A percentile compares a stretch with the other conserved stretches of the same genome.
These are phyloP conservation scores for Anableps anableps DNA, from an alignment of 2,797 vertebrate genomes.

Conservation along the genomic window DNA sequence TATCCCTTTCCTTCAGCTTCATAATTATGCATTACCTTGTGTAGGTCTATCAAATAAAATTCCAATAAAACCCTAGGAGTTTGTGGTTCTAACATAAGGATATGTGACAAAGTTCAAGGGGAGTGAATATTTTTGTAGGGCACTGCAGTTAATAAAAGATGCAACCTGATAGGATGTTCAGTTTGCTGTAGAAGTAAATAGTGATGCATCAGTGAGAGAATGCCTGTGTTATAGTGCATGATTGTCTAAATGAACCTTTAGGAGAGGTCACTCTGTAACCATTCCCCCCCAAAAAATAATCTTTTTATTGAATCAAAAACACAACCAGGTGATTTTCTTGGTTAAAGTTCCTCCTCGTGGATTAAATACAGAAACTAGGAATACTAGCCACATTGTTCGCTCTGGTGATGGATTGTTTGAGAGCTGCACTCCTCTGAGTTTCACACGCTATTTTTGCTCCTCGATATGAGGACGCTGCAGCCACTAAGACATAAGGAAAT, in stretches of 20 bases:
- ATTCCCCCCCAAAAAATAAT: not conserved
- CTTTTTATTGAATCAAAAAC: constrained; percentile 5
- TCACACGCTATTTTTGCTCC: constrained; percentile 71
- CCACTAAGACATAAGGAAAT: constrained; percentile 72
- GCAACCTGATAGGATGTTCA: not conserved
- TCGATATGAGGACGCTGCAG: constrained; percentile 64
- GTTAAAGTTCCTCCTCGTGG: constrained; percentile 9
- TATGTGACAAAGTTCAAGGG: not conserved
- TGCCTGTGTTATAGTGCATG: not conserved
- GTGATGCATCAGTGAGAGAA: not conserved
- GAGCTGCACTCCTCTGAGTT: constrained; percentile 50
- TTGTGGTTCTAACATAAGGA: not conserved
- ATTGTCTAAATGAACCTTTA: not conserved
- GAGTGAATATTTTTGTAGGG: not conserved
- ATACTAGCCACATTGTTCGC: constrained; percentile 1
- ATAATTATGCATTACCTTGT: not conserved
- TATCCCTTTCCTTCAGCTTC: not conserved
- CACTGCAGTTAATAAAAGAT: not conserved
- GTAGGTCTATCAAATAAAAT: not conserved
- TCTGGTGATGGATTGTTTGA: constrained; percentile 19
- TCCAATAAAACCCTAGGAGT: not conserved
- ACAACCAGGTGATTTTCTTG: constrained; percentile 11
- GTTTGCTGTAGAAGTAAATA: not conserved
- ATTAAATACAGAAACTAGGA: not conserved
- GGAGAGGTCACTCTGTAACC: not conserved